Conservation (phyloP, 92 coral and sea anemone genomes). For the Palythoa caribaeorum region DNA sequence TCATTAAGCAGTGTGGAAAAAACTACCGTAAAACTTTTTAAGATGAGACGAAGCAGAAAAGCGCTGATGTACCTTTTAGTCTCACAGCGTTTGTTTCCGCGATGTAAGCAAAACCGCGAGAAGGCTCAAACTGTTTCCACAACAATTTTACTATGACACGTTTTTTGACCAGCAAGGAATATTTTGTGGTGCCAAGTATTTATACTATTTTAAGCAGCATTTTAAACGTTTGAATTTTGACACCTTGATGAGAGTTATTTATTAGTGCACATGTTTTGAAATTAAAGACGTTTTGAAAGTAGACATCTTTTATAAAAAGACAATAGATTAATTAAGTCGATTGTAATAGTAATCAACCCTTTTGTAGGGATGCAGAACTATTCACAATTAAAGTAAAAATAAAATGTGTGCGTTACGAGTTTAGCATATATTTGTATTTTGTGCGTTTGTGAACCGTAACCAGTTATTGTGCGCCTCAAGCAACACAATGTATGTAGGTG, state of each 20-base stretch:
- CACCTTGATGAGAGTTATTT: not conserved
- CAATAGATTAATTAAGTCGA: not conserved
- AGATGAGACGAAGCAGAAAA: too few species aligned
- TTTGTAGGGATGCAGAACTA: too few species aligned
- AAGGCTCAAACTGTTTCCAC: not conserved
- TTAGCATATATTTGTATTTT: too few species aligned
- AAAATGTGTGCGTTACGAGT: too few species aligned
- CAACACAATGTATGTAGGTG: not conserved
- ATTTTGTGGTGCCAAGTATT: not conserved
- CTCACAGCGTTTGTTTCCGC: not conserved
- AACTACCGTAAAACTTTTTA: too few species aligned
- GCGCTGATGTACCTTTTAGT: too few species aligned
- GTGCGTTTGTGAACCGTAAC: not conserved
- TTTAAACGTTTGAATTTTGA: not conserved
- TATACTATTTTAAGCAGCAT: not conserved
- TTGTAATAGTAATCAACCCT: not conserved
- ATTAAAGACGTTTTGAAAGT: not conserved
- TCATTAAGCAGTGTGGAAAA: too few species aligned
- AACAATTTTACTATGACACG: not conserved
- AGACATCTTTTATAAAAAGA: not conserved
- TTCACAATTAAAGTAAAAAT: too few species aligned
- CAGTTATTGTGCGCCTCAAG: not conserved
- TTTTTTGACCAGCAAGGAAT: not conserved
- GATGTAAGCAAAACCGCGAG: not conserved
- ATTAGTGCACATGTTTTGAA: not conserved